Evolutionary conservation across 37 sponge, comb jelly and placozoan genomes (phyloP), one percentile per base, ranked within the genome.

Genomic region (Ephydatia muelleri): DNA sequence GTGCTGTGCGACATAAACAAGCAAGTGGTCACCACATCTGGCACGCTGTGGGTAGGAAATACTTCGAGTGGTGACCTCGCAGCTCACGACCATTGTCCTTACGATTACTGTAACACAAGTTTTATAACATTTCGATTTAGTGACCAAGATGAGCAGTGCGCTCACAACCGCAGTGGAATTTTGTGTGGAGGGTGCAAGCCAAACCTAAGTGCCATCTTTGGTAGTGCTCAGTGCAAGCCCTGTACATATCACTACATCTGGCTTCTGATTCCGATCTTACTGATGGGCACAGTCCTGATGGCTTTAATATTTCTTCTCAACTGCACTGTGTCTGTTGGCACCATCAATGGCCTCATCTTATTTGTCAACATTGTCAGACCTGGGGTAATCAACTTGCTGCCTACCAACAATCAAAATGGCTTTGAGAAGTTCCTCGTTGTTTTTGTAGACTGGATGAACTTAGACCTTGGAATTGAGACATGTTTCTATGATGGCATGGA

Each of bases 341-440:
- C 37, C n/a, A 80, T 86, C 40, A 80, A 86, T 80, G 87, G 87
- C 28, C 30, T 86, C 67, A 79, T 86, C 64, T 49, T 86, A 40
- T 86, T 80, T 39, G 26, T 28, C 40, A 86, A 73, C 49, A 80
- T 73, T 14, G 29, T 86, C 28, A 74, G 65, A 12, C 26, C 73
- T 25, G 49, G 49, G 28, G 38, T 64, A 1, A 36, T 25, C 22
- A 30, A 36, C 36, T 78, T 78, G 27, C 31, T 78, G 5, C 73
- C 80, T 37, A 11, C 30, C 33, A 25, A n/a, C 43, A 0, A 26
- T 25, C 26, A 0, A 23, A 23, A 29, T 32, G 29, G 21, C 32
- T 65, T 47, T n/a, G 12, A 27, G 27, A 67, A n/a, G 25, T 75
- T 67, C 16, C 38, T 19, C 23, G 12, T 66, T 27, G 57, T 57